A percentile compares a stretch with the other conserved stretches of the same genome.
phyloP scores from a whole-genome alignment of 1,140 invertebrate species.

The Magallana angulata region DNA sequence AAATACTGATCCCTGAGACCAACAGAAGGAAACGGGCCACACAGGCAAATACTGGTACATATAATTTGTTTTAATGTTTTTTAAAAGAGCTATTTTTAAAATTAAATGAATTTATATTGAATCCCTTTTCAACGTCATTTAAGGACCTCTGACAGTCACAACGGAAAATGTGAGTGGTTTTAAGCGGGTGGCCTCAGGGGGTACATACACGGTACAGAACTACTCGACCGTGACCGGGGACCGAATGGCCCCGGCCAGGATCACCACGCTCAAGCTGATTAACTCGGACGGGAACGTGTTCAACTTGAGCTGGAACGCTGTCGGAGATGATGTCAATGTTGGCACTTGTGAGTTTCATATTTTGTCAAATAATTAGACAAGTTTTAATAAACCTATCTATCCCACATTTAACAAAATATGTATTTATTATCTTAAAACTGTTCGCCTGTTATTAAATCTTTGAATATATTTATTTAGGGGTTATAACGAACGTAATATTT shows the following conservation, averaged over 20 bases:
- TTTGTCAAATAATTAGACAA: no score
- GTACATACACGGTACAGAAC: background rate
- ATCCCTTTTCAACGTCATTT: background rate
- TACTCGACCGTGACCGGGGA: background rate
- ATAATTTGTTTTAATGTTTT: background rate
- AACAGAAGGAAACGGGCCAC: background rate
- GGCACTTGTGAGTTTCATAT: background rate
- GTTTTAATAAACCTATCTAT: no score
- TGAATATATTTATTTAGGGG: no score
- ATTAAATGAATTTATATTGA: background rate
- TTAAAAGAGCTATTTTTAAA: no score
- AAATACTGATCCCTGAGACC: background rate
- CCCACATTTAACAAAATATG: no score
- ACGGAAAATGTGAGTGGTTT: slow-evolving; percentile 7
- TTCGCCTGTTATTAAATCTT: no score
- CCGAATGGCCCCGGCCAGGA: background rate
- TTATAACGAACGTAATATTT: no score
- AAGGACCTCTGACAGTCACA: background rate
- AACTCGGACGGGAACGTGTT: background rate
- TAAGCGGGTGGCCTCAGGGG: background rate
- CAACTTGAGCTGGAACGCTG: background rate
- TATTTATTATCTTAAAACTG: no score
- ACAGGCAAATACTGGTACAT: background rate
- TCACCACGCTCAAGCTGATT: background rate
- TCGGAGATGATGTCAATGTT: background rate